Evolutionary conservation across 2,888 invertebrate genomes (phyloP).

Genomic region (Brachylomia viminalis): DNA sequence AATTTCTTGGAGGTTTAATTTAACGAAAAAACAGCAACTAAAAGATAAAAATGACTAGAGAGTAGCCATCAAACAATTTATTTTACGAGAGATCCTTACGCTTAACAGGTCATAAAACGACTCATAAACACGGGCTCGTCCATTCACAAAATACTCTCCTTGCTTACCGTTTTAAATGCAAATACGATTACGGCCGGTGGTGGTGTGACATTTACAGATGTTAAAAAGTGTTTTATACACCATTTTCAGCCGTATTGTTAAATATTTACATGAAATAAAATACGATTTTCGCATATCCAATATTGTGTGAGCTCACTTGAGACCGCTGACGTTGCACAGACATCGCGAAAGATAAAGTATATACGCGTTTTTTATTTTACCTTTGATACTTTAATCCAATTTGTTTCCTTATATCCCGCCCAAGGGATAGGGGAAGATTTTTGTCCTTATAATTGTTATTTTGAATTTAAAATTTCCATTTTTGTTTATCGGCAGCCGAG

Average conservation of each 20-base stretch:
- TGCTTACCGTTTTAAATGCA: conserved; percentile 89
- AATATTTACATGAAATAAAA: conserved; percentile 58
- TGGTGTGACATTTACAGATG: conserved; percentile 79
- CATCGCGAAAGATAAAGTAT: conserved; percentile 83
- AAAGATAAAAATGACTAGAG: conserved; percentile 74
- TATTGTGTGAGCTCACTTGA: conserved; percentile 64
- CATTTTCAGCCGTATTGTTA: conserved; percentile 73
- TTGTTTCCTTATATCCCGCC: conserved; percentile 87
- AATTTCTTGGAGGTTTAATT: conserved; percentile 33
- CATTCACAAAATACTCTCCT: conserved; percentile 88
- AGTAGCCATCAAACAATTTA: conserved; percentile 83
- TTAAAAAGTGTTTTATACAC: conserved; percentile 66
- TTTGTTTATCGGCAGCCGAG: conserved; percentile 71
- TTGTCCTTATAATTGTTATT: conserved; percentile 88
- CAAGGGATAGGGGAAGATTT: conserved; percentile 86
- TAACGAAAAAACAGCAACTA: conserved; percentile 59
- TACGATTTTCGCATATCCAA: conserved; percentile 63
- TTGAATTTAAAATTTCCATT: conserved; percentile 83
- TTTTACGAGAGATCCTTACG: conserved; percentile 88
- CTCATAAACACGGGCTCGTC: conserved; percentile 86
- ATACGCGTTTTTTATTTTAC: conserved; percentile 88
- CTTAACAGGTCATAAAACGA: conserved; percentile 89
- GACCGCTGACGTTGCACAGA: conserved; percentile 83
- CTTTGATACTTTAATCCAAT: conserved; percentile 91
- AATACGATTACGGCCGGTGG: conserved; percentile 81